A percentile compares a stretch with the other conserved stretches of the same genome.
Conservation (phyloP, 2,797 vertebrate species). For the Hypotaenidia philippensis region DNA sequence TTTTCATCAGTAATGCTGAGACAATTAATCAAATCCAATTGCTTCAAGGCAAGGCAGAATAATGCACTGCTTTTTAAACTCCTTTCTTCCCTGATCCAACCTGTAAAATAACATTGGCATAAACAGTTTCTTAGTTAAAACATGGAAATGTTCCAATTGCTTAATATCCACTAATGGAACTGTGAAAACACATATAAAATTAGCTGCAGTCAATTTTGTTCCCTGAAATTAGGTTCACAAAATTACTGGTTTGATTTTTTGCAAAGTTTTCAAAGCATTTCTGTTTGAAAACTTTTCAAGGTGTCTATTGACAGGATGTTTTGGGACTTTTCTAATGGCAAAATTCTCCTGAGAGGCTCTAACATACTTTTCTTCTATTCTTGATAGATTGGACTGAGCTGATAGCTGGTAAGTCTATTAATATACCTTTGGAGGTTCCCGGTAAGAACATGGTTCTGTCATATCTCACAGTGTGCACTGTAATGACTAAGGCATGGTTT, state of each 20-base stretch:
- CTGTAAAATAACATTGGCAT: background rate
- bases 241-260: background rate
- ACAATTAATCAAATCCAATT: background rate
- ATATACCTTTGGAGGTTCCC: background rate
- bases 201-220: slow-evolving; percentile 10
- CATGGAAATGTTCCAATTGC: background rate
- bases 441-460: background rate
- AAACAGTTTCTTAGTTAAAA: slow-evolving; percentile 10
- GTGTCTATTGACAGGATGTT: background rate
- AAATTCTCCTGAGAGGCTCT: background rate
- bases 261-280: background rate
- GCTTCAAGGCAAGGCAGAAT: background rate
- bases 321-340: background rate
- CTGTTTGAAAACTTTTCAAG: background rate
- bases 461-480: background rate
- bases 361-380: background rate
- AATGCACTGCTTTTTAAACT: background rate
- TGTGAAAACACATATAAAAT: slow-evolving; percentile 36
- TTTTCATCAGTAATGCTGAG: background rate
- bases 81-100: background rate
- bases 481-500: background rate
- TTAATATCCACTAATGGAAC: slow-evolving; percentile 25
- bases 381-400: background rate
- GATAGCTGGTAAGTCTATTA: background rate
- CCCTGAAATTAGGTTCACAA: background rate